These are phyloP conservation scores for Enteromius anoplus DNA, from an alignment of 2,797 vertebrate species.

Conservation along the genomic window DNA sequence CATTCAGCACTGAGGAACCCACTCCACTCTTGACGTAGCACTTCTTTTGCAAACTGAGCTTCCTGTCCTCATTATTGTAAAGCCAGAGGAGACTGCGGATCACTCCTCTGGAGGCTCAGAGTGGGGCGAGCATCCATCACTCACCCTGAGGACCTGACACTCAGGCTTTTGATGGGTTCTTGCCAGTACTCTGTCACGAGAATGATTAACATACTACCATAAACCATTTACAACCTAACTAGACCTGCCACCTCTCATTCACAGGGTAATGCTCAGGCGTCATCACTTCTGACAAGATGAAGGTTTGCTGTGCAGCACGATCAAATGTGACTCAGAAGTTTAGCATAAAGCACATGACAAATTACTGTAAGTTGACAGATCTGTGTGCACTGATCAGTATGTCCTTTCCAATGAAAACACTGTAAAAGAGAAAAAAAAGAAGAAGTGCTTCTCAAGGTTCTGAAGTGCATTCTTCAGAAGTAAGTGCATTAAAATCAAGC, in stretches of 20 bases:
- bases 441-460: too few relatives aligned
- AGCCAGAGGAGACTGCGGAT: slow-evolving; percentile 59
- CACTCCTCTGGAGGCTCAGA: slow-evolving; percentile 60
- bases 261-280: slow-evolving; percentile 52
- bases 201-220: slow-evolving; percentile 71
- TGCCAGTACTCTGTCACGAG: slow-evolving; percentile 67
- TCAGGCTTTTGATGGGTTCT: slow-evolving; percentile 60
- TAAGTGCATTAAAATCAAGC: neutral
- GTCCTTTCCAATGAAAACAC: neutral
- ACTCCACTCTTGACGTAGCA: slow-evolving; percentile 61
- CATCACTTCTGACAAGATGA: slow-evolving; percentile 31
- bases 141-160: slow-evolving; percentile 58
- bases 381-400: neutral
- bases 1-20: slow-evolving; percentile 59
- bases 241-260: slow-evolving; percentile 65
- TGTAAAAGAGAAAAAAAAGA: neutral
- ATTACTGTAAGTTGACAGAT: too few relatives aligned
- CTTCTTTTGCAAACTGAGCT: slow-evolving; percentile 51
- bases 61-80: slow-evolving; percentile 60
- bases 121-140: slow-evolving; percentile 65
- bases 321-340: neutral
- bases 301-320: neutral
- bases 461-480: neutral
- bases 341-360: neutral
- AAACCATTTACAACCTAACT: slow-evolving; percentile 57